Base-by-base conservation (phyloP, 2,888 invertebrate species). In the Perithous albicinctus region DNA sequence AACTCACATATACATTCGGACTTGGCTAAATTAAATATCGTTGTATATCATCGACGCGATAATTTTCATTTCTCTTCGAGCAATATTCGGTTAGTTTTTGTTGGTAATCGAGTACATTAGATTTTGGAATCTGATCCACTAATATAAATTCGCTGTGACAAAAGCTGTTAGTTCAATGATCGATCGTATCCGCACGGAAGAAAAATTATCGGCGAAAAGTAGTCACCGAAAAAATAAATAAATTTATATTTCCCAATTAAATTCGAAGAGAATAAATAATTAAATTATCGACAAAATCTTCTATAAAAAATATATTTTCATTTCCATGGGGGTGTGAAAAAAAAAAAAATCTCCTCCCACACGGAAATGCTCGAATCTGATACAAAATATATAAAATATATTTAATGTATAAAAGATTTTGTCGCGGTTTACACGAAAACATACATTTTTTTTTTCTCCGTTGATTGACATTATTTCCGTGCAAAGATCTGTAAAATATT, bases 41-140 rank as follows among this genome's bases (percentile, higher is more conserved):
- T 75, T 56, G 54, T 29, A 38, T 75, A 38, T 75, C 26, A 64
- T 74, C 75, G 64, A 64, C 64, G 51, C 56, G 64, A 38, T 51
- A 73, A 51, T 26, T 54, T 41, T 32, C 7, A 29, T 32, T 51
- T 72, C 38, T 41, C 29, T 43, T 46, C 72, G 59, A 43, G 18
- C 35, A 43, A 74, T 54, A 41, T 38, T 66, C 54, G 38, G 23
- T 74, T 51, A 29, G 26, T 23, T 63, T n/a, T n/a, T n/a, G n/a
- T n/a, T 26, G 18, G 20, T 38, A 12, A 23, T 35, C 51, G 15
- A 35, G 8, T 66, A 41, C 20, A 64, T 54, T 75, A 64, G 54
- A 66, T 75, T 18, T 48, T 12, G 18, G 38, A 56, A 26, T 61
- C 51, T 51, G 64, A 38, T 41, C 48, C 29, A 64, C 48, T 29